These are phyloP conservation scores for Nasonia longicornis DNA, from an alignment of 1,140 invertebrate species.

Conservation along the genomic window DNA sequence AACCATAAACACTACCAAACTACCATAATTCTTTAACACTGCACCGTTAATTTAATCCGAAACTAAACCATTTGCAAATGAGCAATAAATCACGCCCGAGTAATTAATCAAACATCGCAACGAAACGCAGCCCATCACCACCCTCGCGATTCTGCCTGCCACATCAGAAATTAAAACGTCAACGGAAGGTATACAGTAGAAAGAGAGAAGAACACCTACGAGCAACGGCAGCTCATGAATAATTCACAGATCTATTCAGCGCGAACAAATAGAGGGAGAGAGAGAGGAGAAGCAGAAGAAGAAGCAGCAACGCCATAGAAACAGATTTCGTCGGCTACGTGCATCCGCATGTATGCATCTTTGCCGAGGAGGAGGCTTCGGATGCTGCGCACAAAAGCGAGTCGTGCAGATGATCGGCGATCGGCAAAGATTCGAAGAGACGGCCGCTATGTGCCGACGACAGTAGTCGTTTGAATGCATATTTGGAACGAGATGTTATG, in stretches of 20 bases:
- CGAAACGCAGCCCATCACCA: background rate
- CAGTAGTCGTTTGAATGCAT: no score
- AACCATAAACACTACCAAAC: no score
- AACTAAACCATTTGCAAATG: no score
- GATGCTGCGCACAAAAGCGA: background rate
- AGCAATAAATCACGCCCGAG: background rate
- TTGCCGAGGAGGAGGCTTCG: no score
- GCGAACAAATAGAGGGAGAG: background rate
- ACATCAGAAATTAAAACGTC: conserved; percentile 5
- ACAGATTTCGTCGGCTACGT: background rate
- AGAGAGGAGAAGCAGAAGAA: background rate
- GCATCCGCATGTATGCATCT: background rate
- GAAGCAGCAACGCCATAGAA: background rate
- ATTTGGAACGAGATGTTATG: no score
- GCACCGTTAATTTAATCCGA: no score
- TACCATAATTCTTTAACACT: no score
- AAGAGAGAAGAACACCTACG: background rate
- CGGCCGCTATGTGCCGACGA: background rate
- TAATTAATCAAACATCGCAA: background rate
- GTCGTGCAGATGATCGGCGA: background rate
- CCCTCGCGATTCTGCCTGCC: background rate
- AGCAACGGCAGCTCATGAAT: background rate
- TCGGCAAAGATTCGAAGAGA: background rate
- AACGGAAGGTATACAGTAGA: background rate
- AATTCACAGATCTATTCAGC: conserved; percentile 2